Base-by-base conservation (phyloP, 2,113 vertebrate genomes). In the Camelus dromedarius region DNA sequence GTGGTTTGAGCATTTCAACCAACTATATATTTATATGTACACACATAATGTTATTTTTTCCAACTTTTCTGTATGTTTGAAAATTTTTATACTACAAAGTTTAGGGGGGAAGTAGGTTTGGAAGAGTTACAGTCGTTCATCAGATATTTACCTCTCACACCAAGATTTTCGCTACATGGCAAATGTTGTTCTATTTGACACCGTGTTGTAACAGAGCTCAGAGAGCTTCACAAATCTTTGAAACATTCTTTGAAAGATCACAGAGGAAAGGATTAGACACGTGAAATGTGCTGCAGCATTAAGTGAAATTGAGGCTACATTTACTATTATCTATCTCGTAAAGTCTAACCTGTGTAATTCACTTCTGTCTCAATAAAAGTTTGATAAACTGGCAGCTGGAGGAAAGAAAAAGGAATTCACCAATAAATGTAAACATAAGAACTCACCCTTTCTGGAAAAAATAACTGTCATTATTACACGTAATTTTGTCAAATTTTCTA, bases 181-280 rank as follows among this genome's bases (percentile, higher is more conserved):
- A 30, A 89, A 32, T 22, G 32, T 24, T 88, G n/a, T 72, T 87
- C 16, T 92, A 28, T 26, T 92, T 69, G 30, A 90, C 30, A 72
- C 18, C 32, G 58, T 46, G 56, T 35, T 32, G 64, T 60, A 96
- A 88, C 19, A 93, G 35, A 84, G 67, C 66, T 88, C n/a, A 72
- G 72, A 96, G 48, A 35, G 8, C 16, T 60, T 87, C 60, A 60
- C 66, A 91, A 73, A 66, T 64, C 60, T 85, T 70, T 87, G 38
- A 95, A 56, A 19, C 11, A 82, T 73, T 69, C 87, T 96, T 84
- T 22, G 62, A 95, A 95, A 84, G 66, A 88, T 48, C 62, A 54
- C 12, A 42, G 67, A 81, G 11, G 11, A 72, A 75, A 67, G 12
- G 81, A 69, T 79, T 91, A 77, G 58, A 58, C 82, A 48, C 12